phyloP scores from a whole-genome alignment of 2,797 vertebrate species.

The Paedocypris micromegethes region DNA sequence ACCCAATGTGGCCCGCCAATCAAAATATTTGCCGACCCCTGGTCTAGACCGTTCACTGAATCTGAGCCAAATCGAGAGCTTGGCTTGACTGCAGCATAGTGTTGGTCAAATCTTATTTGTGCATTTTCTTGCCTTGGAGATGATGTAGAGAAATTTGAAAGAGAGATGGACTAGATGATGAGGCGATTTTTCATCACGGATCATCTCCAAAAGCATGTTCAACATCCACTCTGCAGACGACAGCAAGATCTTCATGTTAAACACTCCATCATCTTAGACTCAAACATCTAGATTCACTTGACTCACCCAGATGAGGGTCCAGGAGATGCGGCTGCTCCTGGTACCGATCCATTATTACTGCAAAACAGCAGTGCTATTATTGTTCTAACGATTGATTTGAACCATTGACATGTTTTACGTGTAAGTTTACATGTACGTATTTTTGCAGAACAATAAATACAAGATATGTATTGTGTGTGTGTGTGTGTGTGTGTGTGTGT shows the following conservation, averaged over 20 bases:
- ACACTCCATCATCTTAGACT: not conserved
- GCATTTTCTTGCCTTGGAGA: constrained; percentile 80
- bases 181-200: constrained; percentile 72
- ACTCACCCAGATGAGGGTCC: constrained; percentile 87
- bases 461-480: too few relatives aligned
- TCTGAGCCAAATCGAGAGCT: too few relatives aligned
- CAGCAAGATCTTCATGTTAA: not conserved
- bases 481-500: too few relatives aligned
- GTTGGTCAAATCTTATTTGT: not conserved
- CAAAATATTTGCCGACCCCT: not conserved
- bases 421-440: too few relatives aligned
- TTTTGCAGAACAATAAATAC: too few relatives aligned
- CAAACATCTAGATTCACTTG: not conserved
- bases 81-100: not conserved
- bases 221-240: constrained; percentile 83
- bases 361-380: not conserved
- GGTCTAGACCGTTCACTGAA: too few relatives aligned
- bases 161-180: constrained; percentile 74
- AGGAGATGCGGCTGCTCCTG: constrained; percentile 93
- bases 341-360: constrained; percentile 90
- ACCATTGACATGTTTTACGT: too few relatives aligned
- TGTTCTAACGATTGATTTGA: too few relatives aligned
- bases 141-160: constrained; percentile 90
- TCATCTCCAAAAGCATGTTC: constrained; percentile 74
- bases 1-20: too few relatives aligned